Percentiles rank a stretch among this genome's conserved stretches.
Conservation (phyloP, 2,113 vertebrate species). For the Psettodes erumei region DNA sequence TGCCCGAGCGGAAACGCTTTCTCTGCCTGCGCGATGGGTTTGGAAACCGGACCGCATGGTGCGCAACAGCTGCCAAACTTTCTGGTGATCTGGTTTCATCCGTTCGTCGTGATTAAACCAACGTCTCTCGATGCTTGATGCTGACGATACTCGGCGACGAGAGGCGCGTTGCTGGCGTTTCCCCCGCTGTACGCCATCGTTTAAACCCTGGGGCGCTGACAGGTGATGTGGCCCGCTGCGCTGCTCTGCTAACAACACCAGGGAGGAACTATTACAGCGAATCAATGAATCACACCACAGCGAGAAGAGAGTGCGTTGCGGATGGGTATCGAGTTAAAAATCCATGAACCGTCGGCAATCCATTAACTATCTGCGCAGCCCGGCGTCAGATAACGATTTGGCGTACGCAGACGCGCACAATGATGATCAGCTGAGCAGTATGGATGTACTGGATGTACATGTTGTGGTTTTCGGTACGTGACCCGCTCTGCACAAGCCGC, state of each 20-base stretch:
- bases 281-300: constrained; percentile 44
- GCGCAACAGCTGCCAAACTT: constrained; percentile 9
- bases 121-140: constrained; percentile 21
- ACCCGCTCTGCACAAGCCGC: not conserved
- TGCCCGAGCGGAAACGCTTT: not conserved
- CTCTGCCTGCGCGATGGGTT: too few species aligned
- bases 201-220: not conserved
- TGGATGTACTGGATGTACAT: not conserved
- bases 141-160: constrained; percentile 28
- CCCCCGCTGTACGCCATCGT: not conserved
- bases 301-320: constrained; percentile 19
- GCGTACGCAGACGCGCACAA: not conserved
- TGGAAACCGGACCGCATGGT: constrained; percentile 4
- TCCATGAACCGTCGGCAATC: constrained; percentile 50
- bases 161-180: not conserved
- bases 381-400: constrained; percentile 27
- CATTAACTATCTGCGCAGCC: constrained; percentile 27
- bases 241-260: not conserved
- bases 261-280: constrained; percentile 17
- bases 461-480: not conserved
- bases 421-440: not conserved
- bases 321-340: constrained; percentile 48
- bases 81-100: constrained; percentile 18
- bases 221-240: constrained; percentile 9
- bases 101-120: constrained; percentile 25